These are phyloP conservation scores for Cuniculus paca DNA, from an alignment of 2,797 vertebrate species.

Conservation along the genomic window DNA sequence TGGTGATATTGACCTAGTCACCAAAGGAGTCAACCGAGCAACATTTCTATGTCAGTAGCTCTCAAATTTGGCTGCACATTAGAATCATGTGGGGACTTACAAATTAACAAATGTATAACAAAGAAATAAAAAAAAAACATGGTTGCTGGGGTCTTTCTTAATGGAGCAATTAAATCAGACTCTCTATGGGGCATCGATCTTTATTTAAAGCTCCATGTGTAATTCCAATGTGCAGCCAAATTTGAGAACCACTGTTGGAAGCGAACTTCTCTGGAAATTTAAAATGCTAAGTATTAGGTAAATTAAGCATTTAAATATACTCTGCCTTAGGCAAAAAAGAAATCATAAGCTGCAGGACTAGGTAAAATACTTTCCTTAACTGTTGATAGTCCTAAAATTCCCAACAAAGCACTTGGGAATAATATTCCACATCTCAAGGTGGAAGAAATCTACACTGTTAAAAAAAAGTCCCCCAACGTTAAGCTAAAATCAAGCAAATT, in stretches of 20 bases:
- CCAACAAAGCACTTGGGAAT: neutral
- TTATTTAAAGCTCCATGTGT: slow-evolving; percentile 4
- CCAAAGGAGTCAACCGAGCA: neutral
- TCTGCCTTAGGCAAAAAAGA: neutral
- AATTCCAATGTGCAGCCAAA: neutral
- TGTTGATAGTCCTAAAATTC: neutral
- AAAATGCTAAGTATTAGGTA: neutral
- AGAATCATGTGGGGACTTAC: neutral
- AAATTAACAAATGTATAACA: slow-evolving; percentile 35
- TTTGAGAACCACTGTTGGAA: neutral
- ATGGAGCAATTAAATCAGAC: slow-evolving; percentile 18
- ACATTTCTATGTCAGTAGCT: neutral
- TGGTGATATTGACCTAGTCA: neutral
- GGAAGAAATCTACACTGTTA: neutral
- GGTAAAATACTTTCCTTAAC: neutral
- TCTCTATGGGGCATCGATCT: neutral
- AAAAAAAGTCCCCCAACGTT: neutral
- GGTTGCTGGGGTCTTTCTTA: no score
- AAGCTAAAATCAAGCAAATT: neutral
- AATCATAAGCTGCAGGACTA: slow-evolving; percentile 9
- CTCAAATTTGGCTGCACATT: neutral
- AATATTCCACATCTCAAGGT: neutral
- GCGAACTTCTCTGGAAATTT: neutral
- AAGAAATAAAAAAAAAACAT: neutral
- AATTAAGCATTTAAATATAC: slow-evolving; percentile 1